These are phyloP conservation scores for Eulemur rufifrons DNA, from an alignment of 2,113 vertebrate species.

Conservation along the genomic window DNA sequence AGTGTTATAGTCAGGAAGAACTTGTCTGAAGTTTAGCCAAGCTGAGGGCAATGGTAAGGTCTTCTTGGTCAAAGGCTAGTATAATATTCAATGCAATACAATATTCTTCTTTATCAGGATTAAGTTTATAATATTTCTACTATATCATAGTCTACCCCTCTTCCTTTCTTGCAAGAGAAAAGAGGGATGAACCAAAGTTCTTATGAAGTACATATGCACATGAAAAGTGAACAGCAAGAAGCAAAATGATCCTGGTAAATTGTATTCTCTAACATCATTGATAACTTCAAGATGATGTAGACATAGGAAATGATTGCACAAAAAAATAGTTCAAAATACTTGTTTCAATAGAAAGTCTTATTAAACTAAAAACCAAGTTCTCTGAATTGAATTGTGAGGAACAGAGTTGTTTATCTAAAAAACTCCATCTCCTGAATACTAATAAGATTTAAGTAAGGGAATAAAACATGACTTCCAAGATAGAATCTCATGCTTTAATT, in stretches of 20 bases:
- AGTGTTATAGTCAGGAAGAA: rapidly evolving
- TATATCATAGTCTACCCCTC: rapidly evolving
- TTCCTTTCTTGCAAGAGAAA: rapidly evolving
- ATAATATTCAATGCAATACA: not conserved
- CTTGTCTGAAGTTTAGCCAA: not conserved
- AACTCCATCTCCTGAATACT: not conserved
- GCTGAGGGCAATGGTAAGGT: not conserved
- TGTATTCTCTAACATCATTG: not conserved
- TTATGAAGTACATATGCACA: not conserved
- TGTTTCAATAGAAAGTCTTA: not conserved
- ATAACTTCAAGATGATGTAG: not conserved
- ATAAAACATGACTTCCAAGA: not conserved
- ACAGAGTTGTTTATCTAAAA: not conserved
- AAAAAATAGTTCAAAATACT: not conserved
- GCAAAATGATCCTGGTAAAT: not conserved
- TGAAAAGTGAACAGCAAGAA: not conserved
- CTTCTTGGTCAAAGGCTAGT: not conserved
- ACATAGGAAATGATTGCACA: not conserved
- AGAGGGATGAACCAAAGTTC: too few relatives aligned
- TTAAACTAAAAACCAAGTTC: not conserved
- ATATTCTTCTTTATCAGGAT: not conserved
- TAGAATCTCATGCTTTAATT: not conserved
- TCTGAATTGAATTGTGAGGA: not conserved
- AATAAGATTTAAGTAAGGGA: not conserved
- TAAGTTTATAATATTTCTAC: not conserved